phyloP scores from a whole-genome alignment of 2,888 invertebrate species.

The Calliopum simillimum region DNA sequence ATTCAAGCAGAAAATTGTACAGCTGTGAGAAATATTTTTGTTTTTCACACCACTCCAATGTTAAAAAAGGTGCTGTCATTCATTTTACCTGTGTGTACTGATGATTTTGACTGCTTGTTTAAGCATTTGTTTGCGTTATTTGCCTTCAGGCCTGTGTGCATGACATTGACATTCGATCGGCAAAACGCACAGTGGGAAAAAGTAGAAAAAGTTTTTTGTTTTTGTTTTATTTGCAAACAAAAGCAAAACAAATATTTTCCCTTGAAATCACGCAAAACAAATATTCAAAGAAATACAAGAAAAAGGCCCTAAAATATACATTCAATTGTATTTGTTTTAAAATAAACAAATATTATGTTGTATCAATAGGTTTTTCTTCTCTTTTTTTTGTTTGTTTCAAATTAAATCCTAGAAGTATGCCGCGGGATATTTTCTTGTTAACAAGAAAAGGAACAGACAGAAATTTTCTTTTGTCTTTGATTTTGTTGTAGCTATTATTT shows the following conservation, averaged over 20 bases:
- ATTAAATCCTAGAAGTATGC: background rate
- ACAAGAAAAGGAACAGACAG: background rate
- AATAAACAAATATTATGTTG: background rate
- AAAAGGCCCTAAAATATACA: background rate
- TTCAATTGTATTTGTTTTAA: constrained; percentile 1
- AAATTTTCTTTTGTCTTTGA: background rate
- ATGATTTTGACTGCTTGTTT: background rate
- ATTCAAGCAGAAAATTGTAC: no score
- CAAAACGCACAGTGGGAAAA: background rate
- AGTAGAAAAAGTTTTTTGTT: background rate
- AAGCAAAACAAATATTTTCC: background rate
- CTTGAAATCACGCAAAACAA: background rate
- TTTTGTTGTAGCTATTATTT: no score
- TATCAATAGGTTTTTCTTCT: background rate
- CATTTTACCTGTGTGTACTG: background rate
- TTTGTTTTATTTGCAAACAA: no score
- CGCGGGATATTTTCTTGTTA: background rate
- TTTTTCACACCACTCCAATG: no score
- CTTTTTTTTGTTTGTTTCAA: background rate
- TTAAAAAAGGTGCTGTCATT: no score
- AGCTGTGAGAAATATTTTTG: no score
- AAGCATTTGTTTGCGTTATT: background rate
- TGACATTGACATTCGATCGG: constrained; percentile 5
- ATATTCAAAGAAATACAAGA: background rate
- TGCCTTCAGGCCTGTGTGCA: background rate